A percentile compares a stretch with the other conserved stretches of the same genome.
phyloP scores from a whole-genome alignment of 2,113 vertebrate species.

The Myiozetetes cayanensis region DNA sequence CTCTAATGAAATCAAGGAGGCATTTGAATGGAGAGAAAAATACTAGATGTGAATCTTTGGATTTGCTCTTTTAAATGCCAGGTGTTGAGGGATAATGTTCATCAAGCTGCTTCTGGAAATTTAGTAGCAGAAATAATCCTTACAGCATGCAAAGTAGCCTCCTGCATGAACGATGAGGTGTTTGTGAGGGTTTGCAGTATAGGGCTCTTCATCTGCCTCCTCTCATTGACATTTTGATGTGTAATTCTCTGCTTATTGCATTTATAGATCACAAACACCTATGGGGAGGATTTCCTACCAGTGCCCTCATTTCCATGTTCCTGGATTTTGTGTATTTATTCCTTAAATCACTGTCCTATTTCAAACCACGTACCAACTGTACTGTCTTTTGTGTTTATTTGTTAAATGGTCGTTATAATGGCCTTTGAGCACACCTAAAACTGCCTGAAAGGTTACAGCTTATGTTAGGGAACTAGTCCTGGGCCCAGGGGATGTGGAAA shows the following conservation, averaged over 20 bases:
- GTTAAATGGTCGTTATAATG: not conserved
- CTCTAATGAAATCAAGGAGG: not conserved
- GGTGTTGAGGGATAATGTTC: not conserved
- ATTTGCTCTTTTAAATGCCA: not conserved
- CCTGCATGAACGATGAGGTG: not conserved
- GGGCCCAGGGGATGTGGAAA: not conserved
- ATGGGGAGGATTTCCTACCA: not conserved
- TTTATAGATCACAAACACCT: not conserved
- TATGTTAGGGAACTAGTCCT: not conserved
- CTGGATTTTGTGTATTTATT: not conserved
- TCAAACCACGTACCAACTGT: not conserved
- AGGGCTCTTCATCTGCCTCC: not conserved
- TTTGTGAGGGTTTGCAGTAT: not conserved
- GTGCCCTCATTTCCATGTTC: not conserved
- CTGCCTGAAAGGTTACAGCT: not conserved
- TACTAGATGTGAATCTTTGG: not conserved
- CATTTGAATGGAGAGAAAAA: not conserved
- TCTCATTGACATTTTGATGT: not conserved
- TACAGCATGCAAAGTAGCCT: not conserved
- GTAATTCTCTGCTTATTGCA: not conserved
- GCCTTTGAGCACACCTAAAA: not conserved
- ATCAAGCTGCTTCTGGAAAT: conserved; percentile 1
- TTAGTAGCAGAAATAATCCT: not conserved
- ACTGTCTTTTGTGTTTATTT: not conserved
- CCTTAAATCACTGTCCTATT: fast-evolving